Evolutionary conservation across 2,797 vertebrate genomes (phyloP).

Genomic region (Malacoraja senta): DNA sequence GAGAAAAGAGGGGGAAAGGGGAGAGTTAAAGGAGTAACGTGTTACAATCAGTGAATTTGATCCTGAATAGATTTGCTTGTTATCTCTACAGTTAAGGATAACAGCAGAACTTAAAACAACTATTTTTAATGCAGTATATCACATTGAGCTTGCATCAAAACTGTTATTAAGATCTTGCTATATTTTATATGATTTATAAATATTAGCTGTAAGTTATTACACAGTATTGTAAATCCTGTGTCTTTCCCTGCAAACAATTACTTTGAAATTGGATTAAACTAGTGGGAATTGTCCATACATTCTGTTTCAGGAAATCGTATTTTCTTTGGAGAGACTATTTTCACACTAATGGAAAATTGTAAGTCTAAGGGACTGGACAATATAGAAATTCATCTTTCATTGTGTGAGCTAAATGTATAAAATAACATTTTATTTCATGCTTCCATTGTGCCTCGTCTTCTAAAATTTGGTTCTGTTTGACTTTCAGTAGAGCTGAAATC

Average conservation of each 20-base stretch:
- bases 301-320: neutral
- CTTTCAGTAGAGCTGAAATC: too few species aligned
- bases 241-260: neutral
- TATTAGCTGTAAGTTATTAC: neutral
- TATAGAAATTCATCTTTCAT: too few species aligned
- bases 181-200: neutral
- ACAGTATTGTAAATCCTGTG: neutral
- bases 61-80: neutral
- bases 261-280: neutral
- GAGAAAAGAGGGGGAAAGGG: neutral
- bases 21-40: neutral
- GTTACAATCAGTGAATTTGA: neutral
- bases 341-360: neutral
- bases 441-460: too few species aligned
- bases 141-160: neutral
- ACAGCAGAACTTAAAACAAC: neutral
- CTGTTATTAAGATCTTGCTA: neutral
- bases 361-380: neutral
- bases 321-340: neutral
- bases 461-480: too few species aligned
- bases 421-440: too few species aligned
- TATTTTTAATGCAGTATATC: neutral
- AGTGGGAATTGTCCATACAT: neutral
- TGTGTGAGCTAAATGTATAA: too few species aligned
- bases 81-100: neutral